Evolutionary conservation across 2,113 vertebrate genomes (phyloP), one percentile per base, ranked within the genome.

Genomic region (Leptobrachium ailaonicum): DNA sequence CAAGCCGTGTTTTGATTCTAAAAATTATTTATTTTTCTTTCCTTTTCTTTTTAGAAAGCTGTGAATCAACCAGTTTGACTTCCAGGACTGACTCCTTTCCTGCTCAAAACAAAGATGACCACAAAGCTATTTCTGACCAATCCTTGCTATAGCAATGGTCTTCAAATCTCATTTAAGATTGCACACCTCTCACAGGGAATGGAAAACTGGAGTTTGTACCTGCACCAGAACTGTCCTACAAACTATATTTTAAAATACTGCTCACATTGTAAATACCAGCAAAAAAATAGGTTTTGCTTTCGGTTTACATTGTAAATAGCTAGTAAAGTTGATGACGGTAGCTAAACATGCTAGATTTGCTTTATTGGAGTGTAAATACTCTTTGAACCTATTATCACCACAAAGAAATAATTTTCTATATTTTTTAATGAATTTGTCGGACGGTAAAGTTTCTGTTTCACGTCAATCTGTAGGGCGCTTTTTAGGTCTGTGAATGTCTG

Each of bases 131-230:
- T n/a, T 9, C 45, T 64, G 71, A 71, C 82, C 60, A 89, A 87
- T 70, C 10, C 79, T 56, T 7, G 76, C 71, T 82, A 56, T 77
- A 88, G 73, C 88, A 90, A 89, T 90, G 77, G 88, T 72, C 90
- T 4, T 13, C n/a, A 64, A 64, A 64, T 32, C 6, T 32, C 20
- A 60, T 12, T 4, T 60, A 8, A 60, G 13, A 60, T 12, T 60
- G 56, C 56, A 60, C 8, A 11, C 2, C 3, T 60, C 2, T 60
- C 56, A 8, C 10, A 13, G 43, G 41, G 41, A 44, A 43, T 77
- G 12, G 75, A 41, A 11, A 40, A 12, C 2, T 40, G 41, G 54
- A 56, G 4, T 1, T 44, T 77, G 44, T 66, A 56, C 58, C 75
- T 69, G 67, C 67, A 56, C 50, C 40, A 6, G 11, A 64, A 8